Conservation (phyloP, 2,113 vertebrate genomes). For the Martes martes region DNA sequence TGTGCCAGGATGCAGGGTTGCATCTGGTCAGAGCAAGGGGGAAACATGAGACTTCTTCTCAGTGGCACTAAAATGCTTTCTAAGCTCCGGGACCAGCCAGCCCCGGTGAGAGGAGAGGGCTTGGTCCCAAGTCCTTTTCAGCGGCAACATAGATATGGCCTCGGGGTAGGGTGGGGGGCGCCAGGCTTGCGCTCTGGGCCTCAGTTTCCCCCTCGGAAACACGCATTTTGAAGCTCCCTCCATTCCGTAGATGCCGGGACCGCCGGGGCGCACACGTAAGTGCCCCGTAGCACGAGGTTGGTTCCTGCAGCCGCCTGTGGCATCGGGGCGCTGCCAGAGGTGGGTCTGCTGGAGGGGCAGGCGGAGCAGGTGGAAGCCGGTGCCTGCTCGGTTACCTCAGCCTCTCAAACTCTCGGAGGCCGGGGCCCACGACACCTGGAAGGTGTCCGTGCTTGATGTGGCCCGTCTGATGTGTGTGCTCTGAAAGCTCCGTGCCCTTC, state of each 20-base stretch:
- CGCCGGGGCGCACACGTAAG: rapidly evolving
- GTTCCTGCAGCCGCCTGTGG: rapidly evolving
- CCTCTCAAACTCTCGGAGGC: rapidly evolving
- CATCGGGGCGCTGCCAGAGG: rapidly evolving
- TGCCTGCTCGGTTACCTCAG: rapidly evolving
- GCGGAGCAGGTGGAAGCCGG: background rate
- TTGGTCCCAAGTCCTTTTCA: background rate
- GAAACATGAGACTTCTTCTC: no score
- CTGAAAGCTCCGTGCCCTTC: background rate
- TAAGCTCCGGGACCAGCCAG: rapidly evolving
- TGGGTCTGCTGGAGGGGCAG: rapidly evolving
- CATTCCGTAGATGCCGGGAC: rapidly evolving
- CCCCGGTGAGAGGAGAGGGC: rapidly evolving
- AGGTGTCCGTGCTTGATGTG: background rate
- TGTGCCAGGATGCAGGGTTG: background rate
- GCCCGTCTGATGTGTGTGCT: background rate
- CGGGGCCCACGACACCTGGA: background rate
- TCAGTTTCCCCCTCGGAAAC: background rate
- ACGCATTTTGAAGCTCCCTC: rapidly evolving
- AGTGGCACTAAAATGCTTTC: background rate
- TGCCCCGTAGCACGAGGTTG: rapidly evolving
- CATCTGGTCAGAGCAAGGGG: rapidly evolving
- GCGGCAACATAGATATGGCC: rapidly evolving
- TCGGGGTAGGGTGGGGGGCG: no score
- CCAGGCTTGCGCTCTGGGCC: background rate